Evolutionary conservation across 2,113 vertebrate species (phyloP).

Genomic region (Benitochromis conjunctus): DNA sequence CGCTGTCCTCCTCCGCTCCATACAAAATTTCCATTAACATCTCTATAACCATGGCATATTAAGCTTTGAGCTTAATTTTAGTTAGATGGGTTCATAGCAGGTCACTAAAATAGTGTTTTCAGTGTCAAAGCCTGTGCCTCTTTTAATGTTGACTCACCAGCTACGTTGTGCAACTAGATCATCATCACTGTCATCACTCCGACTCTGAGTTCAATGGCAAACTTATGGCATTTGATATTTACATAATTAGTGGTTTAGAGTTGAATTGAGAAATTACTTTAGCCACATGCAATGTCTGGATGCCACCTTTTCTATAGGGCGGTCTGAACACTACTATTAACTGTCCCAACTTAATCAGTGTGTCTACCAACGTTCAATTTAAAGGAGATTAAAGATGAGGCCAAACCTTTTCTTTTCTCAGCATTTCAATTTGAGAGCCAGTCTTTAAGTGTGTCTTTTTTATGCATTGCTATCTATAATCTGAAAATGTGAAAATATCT

Average conservation of each 20-base stretch:
- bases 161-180: not conserved
- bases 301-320: not conserved
- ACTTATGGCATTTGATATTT: not conserved
- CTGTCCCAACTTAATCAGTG: not conserved
- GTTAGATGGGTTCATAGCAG: not conserved
- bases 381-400: not conserved
- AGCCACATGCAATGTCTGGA: not conserved
- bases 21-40: slow-evolving; percentile 21
- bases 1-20: not conserved
- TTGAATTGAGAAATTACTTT: not conserved
- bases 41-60: slow-evolving; percentile 31
- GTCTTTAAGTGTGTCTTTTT: not conserved
- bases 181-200: not conserved
- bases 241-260: not conserved
- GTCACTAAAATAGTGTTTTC: slow-evolving; percentile 32
- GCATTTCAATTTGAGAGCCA: not conserved
- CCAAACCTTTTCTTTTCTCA: not conserved
- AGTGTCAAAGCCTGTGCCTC: not conserved
- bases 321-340: not conserved
- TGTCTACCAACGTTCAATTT: not conserved
- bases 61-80: slow-evolving; percentile 10
- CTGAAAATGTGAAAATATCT: not conserved
- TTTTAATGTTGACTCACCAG: not conserved
- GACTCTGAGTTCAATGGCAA: not conserved
- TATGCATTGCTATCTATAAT: not conserved